Evolutionary conservation across 2,888 invertebrate genomes (phyloP), one percentile per base, ranked within the genome.

Genomic region (Leptinotarsa juncta): DNA sequence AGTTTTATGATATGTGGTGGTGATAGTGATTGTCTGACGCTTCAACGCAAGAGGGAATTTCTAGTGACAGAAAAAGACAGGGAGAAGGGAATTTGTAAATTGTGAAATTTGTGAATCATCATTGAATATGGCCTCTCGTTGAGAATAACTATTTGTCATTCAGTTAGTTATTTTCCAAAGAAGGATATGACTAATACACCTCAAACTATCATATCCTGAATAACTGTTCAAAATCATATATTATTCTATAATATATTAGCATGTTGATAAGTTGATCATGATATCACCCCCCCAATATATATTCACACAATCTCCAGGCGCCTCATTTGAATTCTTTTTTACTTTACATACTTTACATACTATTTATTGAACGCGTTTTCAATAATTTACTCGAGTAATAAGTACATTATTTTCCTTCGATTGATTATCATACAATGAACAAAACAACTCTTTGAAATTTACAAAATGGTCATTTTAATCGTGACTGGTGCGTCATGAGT

Each of bases 341-440:
- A 67, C 65, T 73, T 73, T 73, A 70, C 48, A 55, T n/a, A 70
- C 67, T 57, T 55, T 51, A 51, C 70, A 70, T 70, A 73, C 67
- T 70, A 70, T 73, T 73, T 70, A 73, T 73, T 73, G 66, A 66
- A 66, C 73, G 65, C 70, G 55, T 70, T 66, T 20, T 55, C 57
- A 70, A 73, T 73, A 73, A 73, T 67, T 66, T 48, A 66, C 49
- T 26, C 14, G 50, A 53, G 49, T 67, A 62, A 72, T 68, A 32
- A 32, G 32, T 32, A 68, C 65, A 68, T 72, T 62, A 67, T 26
- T 51, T 62, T 51, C 20, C 23, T 42, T 5, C 42, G 32, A 72
- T 72, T 72, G 68, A 72, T 32, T 57, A 20, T 51, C 15, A 20
- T 20, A 67, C 57, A 23, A 26, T 53, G 68, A 68, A 53, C 68